Base-by-base conservation (phyloP, 2,797 vertebrate genomes). In the Macroramphosus scolopax region DNA sequence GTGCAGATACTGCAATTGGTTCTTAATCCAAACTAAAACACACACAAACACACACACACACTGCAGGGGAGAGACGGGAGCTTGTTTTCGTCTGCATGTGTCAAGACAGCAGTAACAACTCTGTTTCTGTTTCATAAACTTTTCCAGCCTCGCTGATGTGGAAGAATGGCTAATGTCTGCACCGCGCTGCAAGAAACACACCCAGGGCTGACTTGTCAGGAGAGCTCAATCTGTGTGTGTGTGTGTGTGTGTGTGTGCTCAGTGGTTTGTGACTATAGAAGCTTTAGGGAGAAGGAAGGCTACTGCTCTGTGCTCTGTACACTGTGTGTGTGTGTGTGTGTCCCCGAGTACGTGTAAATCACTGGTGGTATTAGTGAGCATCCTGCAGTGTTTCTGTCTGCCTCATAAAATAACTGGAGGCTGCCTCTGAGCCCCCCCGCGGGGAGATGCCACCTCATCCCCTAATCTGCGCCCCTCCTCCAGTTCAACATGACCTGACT, bases 361-460 rank as follows among this genome's bases (percentile, higher is more conserved):
- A 70, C 51, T 18, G 26, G 34, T 48, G 63, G 57, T 70, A 70
- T 80, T 65, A 69, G 64, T 63, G 44, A 51, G 51, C 49, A 29
- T 71, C 73, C 64, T n/a, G 48, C 44, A 13, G 79, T 56, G 72
- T 63, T 63, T 65, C 59, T 72, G 59, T 78, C 68, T 75, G 57
- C 63, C 60, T 80, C 77, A 80, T 81, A 67, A 82, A 80, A 81
- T 75, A 75, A 75, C 65, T 68, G 20, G 57, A 63, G 68, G 70
- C 64, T 63, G 54, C 55, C 66, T 60, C 40, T 3, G 12, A 60
- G 38, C 35, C 49, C 34, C 65, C 58, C 56, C n/a, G 44, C 68
- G 44, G 66, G 1, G 60, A 75, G 42, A 56, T 37, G n/a, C 32
- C 30, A 47, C 54, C 51, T 77, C 49, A 28, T 66, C 62, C 52